Evolutionary conservation across 2,888 invertebrate species (phyloP).

Genomic region (Pseudococcus longispinus): DNA sequence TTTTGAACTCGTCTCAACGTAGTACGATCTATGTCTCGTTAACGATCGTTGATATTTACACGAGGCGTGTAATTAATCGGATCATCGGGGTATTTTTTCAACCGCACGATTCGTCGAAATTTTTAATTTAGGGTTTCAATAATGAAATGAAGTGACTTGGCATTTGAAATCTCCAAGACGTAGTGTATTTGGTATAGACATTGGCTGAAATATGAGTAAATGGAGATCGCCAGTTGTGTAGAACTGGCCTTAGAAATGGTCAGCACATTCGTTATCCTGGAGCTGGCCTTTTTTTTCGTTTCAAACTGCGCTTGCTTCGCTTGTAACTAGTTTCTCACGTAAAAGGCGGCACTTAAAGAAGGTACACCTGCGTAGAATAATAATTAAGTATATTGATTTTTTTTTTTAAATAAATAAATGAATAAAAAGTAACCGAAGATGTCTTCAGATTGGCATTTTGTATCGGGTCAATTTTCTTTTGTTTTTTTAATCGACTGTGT

Average conservation of each 20-base stretch:
- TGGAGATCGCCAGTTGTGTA: not conserved
- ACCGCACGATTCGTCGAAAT: not conserved
- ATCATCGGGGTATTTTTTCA: not conserved
- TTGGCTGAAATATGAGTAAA: not conserved
- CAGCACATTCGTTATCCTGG: not conserved
- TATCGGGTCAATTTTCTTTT: not conserved
- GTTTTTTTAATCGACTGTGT: not conserved
- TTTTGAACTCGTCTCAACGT: not conserved
- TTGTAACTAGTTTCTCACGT: slow-evolving; percentile 24
- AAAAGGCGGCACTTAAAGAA: slow-evolving; percentile 25
- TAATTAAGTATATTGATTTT: slow-evolving; percentile 28
- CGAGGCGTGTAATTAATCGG: not conserved
- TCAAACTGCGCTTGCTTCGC: not conserved
- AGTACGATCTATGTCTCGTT: slow-evolving; percentile 23
- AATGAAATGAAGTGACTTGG: not conserved
- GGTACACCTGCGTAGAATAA: slow-evolving; percentile 6
- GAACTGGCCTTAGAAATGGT: slow-evolving; percentile 10
- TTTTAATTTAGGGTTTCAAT: not conserved
- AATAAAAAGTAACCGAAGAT: not conserved
- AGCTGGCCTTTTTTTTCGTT: slow-evolving; percentile 3
- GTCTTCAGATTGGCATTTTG: not conserved
- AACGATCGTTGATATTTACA: slow-evolving; percentile 11
- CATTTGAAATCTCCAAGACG: not conserved
- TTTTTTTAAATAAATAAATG: not conserved
- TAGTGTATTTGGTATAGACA: not conserved